Evolutionary conservation across 2,113 vertebrate genomes (phyloP).

Genomic region (Euleptes europaea): DNA sequence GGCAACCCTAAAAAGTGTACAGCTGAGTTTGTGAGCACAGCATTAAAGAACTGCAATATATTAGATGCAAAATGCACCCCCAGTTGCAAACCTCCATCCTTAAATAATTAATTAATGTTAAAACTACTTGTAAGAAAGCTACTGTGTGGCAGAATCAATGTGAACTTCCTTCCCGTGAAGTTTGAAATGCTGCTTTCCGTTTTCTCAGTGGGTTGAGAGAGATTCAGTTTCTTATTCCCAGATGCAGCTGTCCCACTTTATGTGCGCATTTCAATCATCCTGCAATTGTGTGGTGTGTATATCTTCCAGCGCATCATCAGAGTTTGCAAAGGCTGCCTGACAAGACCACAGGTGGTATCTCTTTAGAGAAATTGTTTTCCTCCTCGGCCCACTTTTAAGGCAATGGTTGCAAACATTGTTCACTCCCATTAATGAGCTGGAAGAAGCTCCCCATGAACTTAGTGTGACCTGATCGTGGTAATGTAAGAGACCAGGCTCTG

Average conservation of each 20-base stretch:
- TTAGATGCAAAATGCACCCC: not conserved
- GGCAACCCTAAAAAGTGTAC: not conserved
- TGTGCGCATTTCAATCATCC: not conserved
- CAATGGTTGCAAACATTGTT: not conserved
- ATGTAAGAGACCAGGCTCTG: not conserved
- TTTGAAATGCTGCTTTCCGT: not conserved
- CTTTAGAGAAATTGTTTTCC: not conserved
- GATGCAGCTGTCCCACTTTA: not conserved
- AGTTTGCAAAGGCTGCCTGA: not conserved
- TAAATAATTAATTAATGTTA: not conserved
- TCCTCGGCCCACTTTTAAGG: not conserved
- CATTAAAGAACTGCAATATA: not conserved
- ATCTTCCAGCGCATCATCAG: not conserved
- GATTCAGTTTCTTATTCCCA: not conserved
- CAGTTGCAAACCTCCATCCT: not conserved
- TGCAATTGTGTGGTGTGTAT: not conserved
- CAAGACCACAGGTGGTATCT: not conserved
- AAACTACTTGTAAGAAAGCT: not conserved
- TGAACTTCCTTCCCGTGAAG: not conserved
- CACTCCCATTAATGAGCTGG: not conserved
- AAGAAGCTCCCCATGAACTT: not conserved
- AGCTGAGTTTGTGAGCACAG: not conserved
- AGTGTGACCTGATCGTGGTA: not conserved
- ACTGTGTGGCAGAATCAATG: not conserved
- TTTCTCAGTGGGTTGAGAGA: not conserved